Conservation (phyloP, 2,113 vertebrate species). For the Periophthalmus modestus region DNA sequence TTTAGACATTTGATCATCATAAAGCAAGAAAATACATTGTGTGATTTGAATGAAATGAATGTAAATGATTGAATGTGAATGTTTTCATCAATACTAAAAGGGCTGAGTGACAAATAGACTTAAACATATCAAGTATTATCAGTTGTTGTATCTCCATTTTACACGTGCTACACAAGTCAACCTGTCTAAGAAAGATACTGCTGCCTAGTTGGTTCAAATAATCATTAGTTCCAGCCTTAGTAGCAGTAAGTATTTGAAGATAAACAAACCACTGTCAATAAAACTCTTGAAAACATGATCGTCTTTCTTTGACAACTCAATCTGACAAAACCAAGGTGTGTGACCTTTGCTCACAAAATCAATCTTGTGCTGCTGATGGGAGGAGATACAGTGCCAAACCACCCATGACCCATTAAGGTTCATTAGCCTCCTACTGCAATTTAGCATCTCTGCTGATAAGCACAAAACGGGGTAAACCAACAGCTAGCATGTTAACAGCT, state of each 20-base stretch:
- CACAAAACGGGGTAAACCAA: constrained; percentile 7
- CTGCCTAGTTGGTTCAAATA: too few species aligned
- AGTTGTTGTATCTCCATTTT: too few species aligned
- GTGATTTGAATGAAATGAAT: too few species aligned
- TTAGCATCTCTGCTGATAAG: neutral
- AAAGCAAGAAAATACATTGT: too few species aligned
- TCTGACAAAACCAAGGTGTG: constrained; percentile 5
- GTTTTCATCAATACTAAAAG: too few species aligned
- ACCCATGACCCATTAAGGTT: constrained; percentile 46
- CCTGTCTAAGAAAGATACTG: too few species aligned
- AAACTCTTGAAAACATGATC: constrained; percentile 3
- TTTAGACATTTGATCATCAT: too few species aligned
- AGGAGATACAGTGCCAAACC: constrained; percentile 35
- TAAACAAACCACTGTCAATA: constrained; percentile 1
- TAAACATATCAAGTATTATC: too few species aligned
- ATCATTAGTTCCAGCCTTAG: neutral
- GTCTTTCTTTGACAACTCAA: constrained; percentile 32
- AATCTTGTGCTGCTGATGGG: constrained; percentile 36
- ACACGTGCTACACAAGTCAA: too few species aligned
- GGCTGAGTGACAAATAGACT: too few species aligned
- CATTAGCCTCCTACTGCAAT: constrained; percentile 43
- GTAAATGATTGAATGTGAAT: too few species aligned
- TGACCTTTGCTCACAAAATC: constrained; percentile 53
- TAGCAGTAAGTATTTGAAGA: neutral
- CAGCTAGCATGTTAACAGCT: constrained; percentile 7